Evolutionary conservation across 2,888 invertebrate genomes (phyloP).

Genomic region (Tetranychus piercei): DNA sequence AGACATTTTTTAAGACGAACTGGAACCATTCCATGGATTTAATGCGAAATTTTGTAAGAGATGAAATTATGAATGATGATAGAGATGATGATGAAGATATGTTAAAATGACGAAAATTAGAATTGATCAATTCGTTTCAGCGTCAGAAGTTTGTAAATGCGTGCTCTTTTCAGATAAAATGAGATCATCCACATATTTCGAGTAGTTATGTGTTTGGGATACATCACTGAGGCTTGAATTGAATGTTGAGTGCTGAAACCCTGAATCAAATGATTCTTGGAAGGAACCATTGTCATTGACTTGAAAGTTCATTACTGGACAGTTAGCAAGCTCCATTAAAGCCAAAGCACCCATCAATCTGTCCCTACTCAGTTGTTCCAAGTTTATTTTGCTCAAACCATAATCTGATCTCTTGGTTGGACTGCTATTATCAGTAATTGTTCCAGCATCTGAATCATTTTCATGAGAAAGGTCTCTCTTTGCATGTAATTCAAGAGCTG

Average conservation of each 20-base stretch:
- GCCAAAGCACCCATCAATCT: conserved; percentile 45
- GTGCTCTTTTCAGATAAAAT: neutral
- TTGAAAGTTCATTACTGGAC: neutral
- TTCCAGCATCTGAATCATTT: neutral
- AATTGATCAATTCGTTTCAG: neutral
- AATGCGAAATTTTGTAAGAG: neutral
- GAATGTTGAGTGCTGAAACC: neutral
- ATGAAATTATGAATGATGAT: neutral
- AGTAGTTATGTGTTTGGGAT: neutral
- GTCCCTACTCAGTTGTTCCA: conserved; percentile 26
- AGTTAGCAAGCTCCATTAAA: conserved; percentile 40
- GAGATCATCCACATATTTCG: neutral
- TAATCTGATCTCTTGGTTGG: neutral
- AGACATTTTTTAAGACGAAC: too few relatives aligned
- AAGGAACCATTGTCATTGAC: too few relatives aligned
- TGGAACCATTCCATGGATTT: neutral
- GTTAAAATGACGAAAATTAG: neutral
- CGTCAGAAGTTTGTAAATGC: neutral
- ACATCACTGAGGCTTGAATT: neutral
- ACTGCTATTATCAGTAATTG: neutral
- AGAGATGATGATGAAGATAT: neutral
- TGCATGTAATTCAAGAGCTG: conserved; percentile 6
- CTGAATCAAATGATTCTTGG: too few relatives aligned
- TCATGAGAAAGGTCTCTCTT: neutral
- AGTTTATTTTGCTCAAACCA: neutral